phyloP scores from a whole-genome alignment of 2,113 vertebrate species.

The Prinia subflava region DNA sequence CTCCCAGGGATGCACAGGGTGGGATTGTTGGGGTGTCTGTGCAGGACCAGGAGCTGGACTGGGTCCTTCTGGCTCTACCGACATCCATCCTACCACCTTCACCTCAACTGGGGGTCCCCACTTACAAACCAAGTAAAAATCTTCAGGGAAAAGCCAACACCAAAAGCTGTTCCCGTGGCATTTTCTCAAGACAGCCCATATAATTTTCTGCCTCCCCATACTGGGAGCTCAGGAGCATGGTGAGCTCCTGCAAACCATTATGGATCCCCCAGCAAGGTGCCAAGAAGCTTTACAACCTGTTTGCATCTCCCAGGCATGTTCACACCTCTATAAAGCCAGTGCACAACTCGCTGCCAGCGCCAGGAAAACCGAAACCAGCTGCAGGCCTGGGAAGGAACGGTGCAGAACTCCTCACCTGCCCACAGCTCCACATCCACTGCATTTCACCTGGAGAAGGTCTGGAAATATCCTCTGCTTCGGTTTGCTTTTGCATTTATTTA shows the following conservation, averaged over 20 bases:
- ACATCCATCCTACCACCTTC: neutral
- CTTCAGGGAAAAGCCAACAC: neutral
- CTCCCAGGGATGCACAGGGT: neutral
- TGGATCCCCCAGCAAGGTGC: conserved; percentile 32
- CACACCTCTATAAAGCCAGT: conserved; percentile 53
- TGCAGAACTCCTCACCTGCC: neutral
- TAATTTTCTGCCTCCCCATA: neutral
- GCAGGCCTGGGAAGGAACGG: neutral
- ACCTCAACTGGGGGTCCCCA: neutral
- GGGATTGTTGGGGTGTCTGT: neutral
- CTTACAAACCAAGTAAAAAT: neutral
- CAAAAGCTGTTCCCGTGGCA: neutral
- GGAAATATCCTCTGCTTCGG: neutral
- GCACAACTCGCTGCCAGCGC: neutral
- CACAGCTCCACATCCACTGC: neutral
- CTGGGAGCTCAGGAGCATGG: neutral
- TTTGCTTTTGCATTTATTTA: neutral
- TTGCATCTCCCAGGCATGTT: conserved; percentile 60
- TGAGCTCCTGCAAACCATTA: conserved; percentile 43
- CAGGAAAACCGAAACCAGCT: conserved; percentile 54
- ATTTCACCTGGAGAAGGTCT: neutral
- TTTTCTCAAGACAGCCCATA: neutral
- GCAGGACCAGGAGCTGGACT: too few species aligned
- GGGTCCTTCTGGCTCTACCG: neutral
- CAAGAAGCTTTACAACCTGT: conserved; percentile 60